Percentiles rank a stretch among this genome's conserved stretches.
Evolutionary conservation across 2,797 vertebrate genomes (phyloP).

Genomic region (Etheostoma nigrum): DNA sequence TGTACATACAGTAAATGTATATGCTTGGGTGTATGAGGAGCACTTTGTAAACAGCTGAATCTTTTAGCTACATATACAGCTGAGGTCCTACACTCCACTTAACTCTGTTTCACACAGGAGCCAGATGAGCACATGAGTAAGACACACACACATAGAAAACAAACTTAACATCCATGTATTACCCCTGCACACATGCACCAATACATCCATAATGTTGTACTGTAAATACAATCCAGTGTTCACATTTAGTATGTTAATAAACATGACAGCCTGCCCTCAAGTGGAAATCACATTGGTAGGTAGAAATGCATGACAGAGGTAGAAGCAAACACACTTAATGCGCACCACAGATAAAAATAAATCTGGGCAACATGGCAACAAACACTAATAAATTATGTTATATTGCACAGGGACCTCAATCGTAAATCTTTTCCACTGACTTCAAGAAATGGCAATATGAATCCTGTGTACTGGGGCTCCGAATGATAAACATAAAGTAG

Average conservation of each 20-base stretch:
- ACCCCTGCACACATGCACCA: neutral
- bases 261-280: conserved; percentile 38
- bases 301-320: conserved; percentile 17
- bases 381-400: conserved; percentile 43
- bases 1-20: neutral
- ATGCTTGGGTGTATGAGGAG: conserved; percentile 21
- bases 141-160: neutral
- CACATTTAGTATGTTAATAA: conserved; percentile 34
- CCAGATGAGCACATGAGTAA: conserved; percentile 28
- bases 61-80: conserved; percentile 24
- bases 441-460: conserved; percentile 21
- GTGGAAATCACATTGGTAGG: conserved; percentile 50
- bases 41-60: conserved; percentile 52
- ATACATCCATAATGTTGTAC: neutral
- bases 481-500: neutral
- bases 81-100: conserved; percentile 22
- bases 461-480: neutral
- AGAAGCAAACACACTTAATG: neutral
- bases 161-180: neutral
- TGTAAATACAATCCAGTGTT: conserved; percentile 15
- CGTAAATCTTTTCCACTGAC: conserved; percentile 27
- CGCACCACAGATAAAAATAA: conserved; percentile 50
- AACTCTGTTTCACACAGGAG: conserved; percentile 10
- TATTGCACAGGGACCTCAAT: conserved; percentile 32
- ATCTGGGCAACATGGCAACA: conserved; percentile 51